A percentile compares a stretch with the other conserved stretches of the same genome.
Conservation (phyloP, 2,113 vertebrate species). For the Jacana jacana region DNA sequence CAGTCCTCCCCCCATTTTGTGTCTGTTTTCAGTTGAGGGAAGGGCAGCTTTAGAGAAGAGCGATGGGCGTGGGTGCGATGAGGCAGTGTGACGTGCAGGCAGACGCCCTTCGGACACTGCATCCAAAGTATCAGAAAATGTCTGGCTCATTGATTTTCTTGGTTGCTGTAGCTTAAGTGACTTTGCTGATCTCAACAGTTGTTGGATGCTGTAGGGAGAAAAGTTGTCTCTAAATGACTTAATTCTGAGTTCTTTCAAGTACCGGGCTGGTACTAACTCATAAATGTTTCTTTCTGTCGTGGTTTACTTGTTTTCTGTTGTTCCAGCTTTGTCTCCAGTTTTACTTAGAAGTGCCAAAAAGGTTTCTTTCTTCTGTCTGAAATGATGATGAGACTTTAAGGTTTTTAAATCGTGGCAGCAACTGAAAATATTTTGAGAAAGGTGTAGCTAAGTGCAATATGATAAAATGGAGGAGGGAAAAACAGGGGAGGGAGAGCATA, state of each 20-base stretch:
- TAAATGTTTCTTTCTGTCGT: background rate
- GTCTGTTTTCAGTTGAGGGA: background rate
- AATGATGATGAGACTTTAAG: background rate
- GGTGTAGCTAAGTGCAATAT: background rate
- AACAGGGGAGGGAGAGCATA: no score
- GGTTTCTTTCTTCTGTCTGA: constrained; percentile 11
- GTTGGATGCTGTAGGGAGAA: background rate
- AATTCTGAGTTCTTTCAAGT: background rate
- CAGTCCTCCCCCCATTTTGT: background rate
- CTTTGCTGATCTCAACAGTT: background rate
- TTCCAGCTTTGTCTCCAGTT: background rate
- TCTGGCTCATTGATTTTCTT: background rate
- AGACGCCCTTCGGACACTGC: background rate
- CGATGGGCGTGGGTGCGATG: background rate
- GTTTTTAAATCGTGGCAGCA: background rate
- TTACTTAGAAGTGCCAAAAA: constrained; percentile 40
- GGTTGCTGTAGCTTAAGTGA: background rate
- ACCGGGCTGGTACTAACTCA: background rate
- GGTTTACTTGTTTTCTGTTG: background rate
- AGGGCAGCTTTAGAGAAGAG: background rate
- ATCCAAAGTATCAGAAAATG: background rate
- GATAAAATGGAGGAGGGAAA: background rate
- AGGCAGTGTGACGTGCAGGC: background rate
- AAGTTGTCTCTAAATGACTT: background rate
- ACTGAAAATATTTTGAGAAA: constrained; percentile 12